These are phyloP conservation scores for Microctonus aethiopoides DNA, from an alignment of 2,888 invertebrate genomes.

Conservation along the genomic window DNA sequence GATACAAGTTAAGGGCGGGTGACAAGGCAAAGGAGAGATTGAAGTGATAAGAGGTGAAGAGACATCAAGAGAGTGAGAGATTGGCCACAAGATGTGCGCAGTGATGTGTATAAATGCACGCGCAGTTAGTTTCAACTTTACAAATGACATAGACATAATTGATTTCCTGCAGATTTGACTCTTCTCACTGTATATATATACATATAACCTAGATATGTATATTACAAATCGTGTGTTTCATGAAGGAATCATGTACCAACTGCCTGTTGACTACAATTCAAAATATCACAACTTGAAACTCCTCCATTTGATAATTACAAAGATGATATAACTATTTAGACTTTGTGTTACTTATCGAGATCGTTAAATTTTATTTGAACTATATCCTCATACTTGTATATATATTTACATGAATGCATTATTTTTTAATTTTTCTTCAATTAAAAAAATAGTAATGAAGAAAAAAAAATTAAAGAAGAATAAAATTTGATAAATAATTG, in stretches of 20 bases:
- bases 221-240: not conserved
- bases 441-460: no score
- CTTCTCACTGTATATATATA: not conserved
- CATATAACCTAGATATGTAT: not conserved
- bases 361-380: no score
- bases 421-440: no score
- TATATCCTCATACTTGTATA: not conserved
- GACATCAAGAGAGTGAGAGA: conserved; percentile 10
- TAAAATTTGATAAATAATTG: no score
- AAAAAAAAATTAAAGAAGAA: no score
- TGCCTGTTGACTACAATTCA: not conserved
- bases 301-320: not conserved
- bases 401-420: no score
- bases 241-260: not conserved
- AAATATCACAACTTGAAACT: not conserved
- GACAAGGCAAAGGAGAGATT: not conserved
- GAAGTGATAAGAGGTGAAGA: not conserved
- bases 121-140: conserved; percentile 23
- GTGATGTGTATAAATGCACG: conserved; percentile 27
- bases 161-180: conserved; percentile 13
- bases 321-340: no score
- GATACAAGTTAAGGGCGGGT: not conserved
- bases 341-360: no score
- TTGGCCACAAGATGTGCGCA: conserved; percentile 20
- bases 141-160: conserved; percentile 27